phyloP scores from a whole-genome alignment of 2,888 invertebrate species.

The Sinohyriopsis cumingii region DNA sequence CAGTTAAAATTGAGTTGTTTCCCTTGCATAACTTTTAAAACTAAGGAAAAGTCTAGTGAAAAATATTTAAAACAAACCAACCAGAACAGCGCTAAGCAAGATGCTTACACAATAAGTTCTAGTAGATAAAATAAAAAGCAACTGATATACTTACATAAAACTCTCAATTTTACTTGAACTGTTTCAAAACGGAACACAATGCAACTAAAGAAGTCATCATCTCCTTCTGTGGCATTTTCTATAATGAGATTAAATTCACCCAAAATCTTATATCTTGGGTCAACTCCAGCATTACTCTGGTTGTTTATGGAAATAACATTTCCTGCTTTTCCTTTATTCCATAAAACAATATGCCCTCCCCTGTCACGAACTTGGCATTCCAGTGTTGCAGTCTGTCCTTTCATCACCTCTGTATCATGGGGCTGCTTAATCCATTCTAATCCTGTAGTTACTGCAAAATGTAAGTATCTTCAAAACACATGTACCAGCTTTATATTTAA shows the following conservation, averaged over 20 bases:
- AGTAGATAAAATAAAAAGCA: too few relatives aligned
- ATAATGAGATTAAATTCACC: constrained; percentile 44
- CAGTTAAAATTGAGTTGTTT: constrained; percentile 10
- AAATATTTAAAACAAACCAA: too few relatives aligned
- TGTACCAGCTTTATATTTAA: too few relatives aligned
- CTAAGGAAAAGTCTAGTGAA: too few relatives aligned
- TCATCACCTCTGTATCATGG: constrained; percentile 17
- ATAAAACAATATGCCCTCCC: constrained; percentile 13
- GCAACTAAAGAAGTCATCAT: constrained; percentile 46
- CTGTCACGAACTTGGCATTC: constrained; percentile 27
- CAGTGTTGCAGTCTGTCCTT: constrained; percentile 37
- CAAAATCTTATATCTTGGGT: constrained; percentile 29
- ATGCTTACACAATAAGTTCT: too few relatives aligned
- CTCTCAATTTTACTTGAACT: constrained; percentile 39
- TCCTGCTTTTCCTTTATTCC: constrained; percentile 37
- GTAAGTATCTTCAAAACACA: too few relatives aligned
- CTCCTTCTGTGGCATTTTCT: constrained; percentile 32
- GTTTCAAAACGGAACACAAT: constrained; percentile 35
- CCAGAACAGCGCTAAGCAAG: too few relatives aligned
- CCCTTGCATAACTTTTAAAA: constrained; percentile 5
- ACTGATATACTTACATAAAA: constrained; percentile 41
- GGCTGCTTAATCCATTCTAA: constrained; percentile 24
- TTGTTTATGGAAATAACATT: constrained; percentile 38
- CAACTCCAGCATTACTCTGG: constrained; percentile 9
- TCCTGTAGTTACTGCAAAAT: constrained; percentile 5